These are phyloP conservation scores for Luffia ferchaultella DNA, from an alignment of 2,888 invertebrate species.

Conservation along the genomic window DNA sequence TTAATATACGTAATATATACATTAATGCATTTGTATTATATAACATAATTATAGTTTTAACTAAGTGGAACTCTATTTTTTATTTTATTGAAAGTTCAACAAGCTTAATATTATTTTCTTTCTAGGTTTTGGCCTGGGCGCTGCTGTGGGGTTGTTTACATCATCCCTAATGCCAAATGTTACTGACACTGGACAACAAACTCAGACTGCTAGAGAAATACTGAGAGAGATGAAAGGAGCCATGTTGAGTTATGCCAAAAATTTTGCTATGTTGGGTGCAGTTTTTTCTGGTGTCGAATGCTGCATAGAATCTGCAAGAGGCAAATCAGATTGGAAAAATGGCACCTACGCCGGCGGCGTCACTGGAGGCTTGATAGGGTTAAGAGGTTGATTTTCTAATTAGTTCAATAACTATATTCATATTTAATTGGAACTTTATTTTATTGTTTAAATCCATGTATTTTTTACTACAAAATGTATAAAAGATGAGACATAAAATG, in stretches of 20 bases:
- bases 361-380: conserved; percentile 91
- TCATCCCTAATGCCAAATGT: conserved; percentile 94
- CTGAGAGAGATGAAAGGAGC: conserved; percentile 91
- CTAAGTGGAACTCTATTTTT: too few relatives aligned
- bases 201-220: conserved; percentile 85
- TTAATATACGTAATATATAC: too few relatives aligned
- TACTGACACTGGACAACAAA: conserved; percentile 72
- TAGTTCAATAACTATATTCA: too few relatives aligned
- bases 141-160: conserved; percentile 94
- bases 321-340: conserved; percentile 96
- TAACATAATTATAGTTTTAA: too few relatives aligned
- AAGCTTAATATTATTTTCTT: conserved; percentile 11
- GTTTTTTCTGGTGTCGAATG: conserved; percentile 97
- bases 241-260: conserved; percentile 94
- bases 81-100: too few relatives aligned
- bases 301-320: conserved; percentile 91
- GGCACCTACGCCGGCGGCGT: conserved; percentile 94
- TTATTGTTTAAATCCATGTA: too few relatives aligned
- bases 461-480: too few relatives aligned
- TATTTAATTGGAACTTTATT: too few relatives aligned
- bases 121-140: conserved; percentile 92
- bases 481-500: too few relatives aligned
- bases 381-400: conserved; percentile 71
- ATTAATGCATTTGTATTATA: too few relatives aligned
- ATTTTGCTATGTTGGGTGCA: conserved; percentile 95